Evolutionary conservation across 2,113 vertebrate species (phyloP).

Genomic region (Cyprichromis sp.): DNA sequence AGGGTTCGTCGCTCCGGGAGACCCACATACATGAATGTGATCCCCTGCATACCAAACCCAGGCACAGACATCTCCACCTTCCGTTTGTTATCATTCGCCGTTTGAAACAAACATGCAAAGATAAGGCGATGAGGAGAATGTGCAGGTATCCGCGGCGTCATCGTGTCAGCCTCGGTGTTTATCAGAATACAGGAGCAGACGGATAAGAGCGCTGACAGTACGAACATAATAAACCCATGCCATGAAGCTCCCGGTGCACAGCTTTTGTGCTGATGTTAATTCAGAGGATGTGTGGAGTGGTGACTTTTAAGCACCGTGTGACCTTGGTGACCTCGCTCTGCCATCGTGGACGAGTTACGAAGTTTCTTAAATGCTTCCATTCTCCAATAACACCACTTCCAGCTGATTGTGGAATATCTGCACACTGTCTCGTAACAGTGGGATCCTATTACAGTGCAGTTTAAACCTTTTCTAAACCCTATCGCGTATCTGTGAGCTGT

Average conservation of each 20-base stretch:
- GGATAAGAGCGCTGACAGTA: not conserved
- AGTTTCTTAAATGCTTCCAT: fast-evolving
- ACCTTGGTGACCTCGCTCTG: not conserved
- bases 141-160: fast-evolving
- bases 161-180: not conserved
- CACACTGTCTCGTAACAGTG: not conserved
- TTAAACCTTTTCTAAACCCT: not conserved
- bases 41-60: not conserved
- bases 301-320: fast-evolving
- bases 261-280: not conserved
- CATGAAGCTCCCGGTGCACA: not conserved
- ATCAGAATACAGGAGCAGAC: fast-evolving
- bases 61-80: not conserved
- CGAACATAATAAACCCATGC: not conserved
- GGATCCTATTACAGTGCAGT: not conserved
- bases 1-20: not conserved
- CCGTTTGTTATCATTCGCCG: fast-evolving
- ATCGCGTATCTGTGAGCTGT: not conserved
- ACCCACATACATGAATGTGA: not conserved
- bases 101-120: not conserved
- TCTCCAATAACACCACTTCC: not conserved
- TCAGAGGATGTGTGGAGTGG: not conserved
- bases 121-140: fast-evolving
- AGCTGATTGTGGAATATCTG: not conserved
- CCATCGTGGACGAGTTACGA: not conserved